A percentile compares a stretch with the other conserved stretches of the same genome.
These are phyloP conservation scores for Caiman crocodilus DNA, from an alignment of 2,797 vertebrate genomes.

Conservation along the genomic window DNA sequence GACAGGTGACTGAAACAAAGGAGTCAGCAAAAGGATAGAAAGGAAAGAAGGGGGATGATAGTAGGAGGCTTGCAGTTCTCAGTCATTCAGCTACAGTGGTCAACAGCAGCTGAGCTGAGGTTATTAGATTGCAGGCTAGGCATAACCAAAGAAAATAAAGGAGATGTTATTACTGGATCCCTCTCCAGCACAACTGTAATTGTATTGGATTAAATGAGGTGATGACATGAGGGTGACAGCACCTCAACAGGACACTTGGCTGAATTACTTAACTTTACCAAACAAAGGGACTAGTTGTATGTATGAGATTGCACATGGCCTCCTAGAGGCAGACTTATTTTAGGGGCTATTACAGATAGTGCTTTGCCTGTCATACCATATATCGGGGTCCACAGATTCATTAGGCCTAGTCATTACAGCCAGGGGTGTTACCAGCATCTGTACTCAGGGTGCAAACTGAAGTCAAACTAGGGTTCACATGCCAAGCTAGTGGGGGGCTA, in stretches of 20 bases:
- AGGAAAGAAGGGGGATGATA: neutral
- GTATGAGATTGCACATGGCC: neutral
- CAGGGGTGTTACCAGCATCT: too few species aligned
- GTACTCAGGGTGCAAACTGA: too few species aligned
- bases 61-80: neutral
- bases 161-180: neutral
- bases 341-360: too few species aligned
- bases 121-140: neutral
- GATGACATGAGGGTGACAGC: neutral
- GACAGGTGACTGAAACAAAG: neutral
- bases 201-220: neutral
- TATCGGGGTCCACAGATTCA: too few species aligned
- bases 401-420: too few species aligned
- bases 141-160: neutral
- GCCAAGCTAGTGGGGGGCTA: too few species aligned
- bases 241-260: neutral
- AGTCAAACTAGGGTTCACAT: too few species aligned
- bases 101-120: neutral
- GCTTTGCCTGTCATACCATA: too few species aligned
- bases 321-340: neutral
- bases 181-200: neutral
- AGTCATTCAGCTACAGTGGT: neutral
- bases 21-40: neutral
- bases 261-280: neutral
- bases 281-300: neutral